Evolutionary conservation across 2,888 invertebrate species (phyloP).

Genomic region (Griposia aprilina): DNA sequence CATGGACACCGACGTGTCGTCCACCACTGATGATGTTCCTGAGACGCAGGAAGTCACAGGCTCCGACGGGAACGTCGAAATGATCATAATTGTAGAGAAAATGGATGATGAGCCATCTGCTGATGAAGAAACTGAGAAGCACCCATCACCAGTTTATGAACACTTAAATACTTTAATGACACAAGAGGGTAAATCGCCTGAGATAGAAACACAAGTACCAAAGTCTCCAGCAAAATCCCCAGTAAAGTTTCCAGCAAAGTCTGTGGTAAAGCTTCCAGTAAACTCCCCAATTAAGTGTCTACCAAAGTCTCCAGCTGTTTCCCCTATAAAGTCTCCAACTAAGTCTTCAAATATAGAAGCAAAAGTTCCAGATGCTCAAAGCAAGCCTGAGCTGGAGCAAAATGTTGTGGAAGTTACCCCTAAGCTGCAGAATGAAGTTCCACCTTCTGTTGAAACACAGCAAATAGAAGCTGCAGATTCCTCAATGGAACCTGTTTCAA

Average conservation of each 20-base stretch:
- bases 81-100: slow-evolving; percentile 82
- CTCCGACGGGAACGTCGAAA: slow-evolving; percentile 80
- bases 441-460: slow-evolving; percentile 49
- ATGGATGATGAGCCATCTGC: slow-evolving; percentile 74
- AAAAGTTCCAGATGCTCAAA: slow-evolving; percentile 53
- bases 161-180: slow-evolving; percentile 17
- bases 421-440: slow-evolving; percentile 32
- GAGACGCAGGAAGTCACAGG: slow-evolving; percentile 79
- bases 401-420: slow-evolving; percentile 41
- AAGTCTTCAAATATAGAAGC: slow-evolving; percentile 56
- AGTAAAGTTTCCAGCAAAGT: slow-evolving; percentile 3
- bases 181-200: slow-evolving; percentile 20
- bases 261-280: slow-evolving; percentile 9
- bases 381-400: slow-evolving; percentile 58
- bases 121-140: slow-evolving; percentile 57
- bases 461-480: slow-evolving; percentile 71
- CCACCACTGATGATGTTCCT: slow-evolving; percentile 82
- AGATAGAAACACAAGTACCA: slow-evolving; percentile 29
- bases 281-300: slow-evolving; percentile 39
- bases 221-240: slow-evolving; percentile 33
- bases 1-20: slow-evolving; percentile 87
- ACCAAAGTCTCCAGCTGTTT: slow-evolving; percentile 45
- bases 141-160: slow-evolving; percentile 34
- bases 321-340: slow-evolving; percentile 27
- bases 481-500: slow-evolving; percentile 58